Base-by-base conservation (phyloP, 1,140 invertebrate species). In the Drosophila malerkotliana region DNA sequence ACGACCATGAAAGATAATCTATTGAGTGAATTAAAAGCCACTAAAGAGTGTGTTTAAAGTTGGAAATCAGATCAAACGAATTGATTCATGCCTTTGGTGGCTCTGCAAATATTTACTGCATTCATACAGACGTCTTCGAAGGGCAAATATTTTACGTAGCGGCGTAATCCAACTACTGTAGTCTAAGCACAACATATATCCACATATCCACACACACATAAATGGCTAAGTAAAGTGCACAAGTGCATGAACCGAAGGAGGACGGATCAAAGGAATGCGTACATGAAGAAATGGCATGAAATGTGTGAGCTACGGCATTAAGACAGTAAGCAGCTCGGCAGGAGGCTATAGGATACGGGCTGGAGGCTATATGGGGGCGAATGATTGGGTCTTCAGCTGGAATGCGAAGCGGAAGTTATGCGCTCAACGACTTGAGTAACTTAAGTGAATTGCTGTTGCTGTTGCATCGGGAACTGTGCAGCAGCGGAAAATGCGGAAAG, bases 401-500 rank as follows among this genome's bases (percentile, higher is more conserved):
- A 51, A 67, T 72, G 64, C 39, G 51, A 30, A 69, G 72, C 80
- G 80, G 82, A 87, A 85, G 82, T 82, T 87, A 87, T 85, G 82
- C 82, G 75, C 79, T 21, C 82, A 85, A 87, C 82, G 82, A 85
- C 82, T 85, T 88, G 82, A 87, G 83, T 87, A 79, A 88, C 74
- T 87, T 85, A 88, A 82, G 82, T 85, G 82, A 85, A 85, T 82
- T 85, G 82, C 48, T 26, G 18, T 4, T 44, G 14, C 41, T 61
- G 62, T 63, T 66, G 58, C 71, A 63, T 32, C 30, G 45, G 51
- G 58, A 18, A 6, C 48, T 12, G n/a, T 59, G 63, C 71, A 45
- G 45, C 47, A 59, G 64, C 67, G 45, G 67, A 68, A 87, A 82
- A 85, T 79, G 72, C 72, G 48, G 53, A 82, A 85, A 77, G 72